Conservation (phyloP, 1,140 invertebrate species). For the Melanaphis sacchari region DNA sequence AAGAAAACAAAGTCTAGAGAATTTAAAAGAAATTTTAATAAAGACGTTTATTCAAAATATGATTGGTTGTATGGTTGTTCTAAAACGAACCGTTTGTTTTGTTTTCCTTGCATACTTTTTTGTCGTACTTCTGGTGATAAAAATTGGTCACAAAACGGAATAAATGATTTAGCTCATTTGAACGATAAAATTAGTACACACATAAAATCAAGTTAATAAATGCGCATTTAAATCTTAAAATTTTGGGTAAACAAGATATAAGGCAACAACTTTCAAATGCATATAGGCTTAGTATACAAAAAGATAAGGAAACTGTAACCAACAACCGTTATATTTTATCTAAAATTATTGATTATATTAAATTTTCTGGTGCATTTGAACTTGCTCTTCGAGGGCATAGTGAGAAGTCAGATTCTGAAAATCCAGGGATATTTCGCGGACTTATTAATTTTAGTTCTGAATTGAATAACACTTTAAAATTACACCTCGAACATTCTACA, state of each 20-base stretch:
- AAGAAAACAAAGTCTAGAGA: neutral
- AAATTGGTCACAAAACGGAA: constrained; percentile 22
- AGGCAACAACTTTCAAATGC: constrained; percentile 55
- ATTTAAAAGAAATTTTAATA: constrained; percentile 12
- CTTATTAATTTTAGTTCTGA: too few species aligned
- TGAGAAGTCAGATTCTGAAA: too few species aligned
- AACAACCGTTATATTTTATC: too few species aligned
- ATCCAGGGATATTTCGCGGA: too few species aligned
- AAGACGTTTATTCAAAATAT: neutral
- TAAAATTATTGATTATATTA: too few species aligned
- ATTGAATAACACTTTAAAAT: too few species aligned
- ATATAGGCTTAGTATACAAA: constrained; percentile 56
- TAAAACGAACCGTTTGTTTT: neutral
- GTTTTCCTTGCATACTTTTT: constrained; percentile 10
- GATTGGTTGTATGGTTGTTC: neutral
- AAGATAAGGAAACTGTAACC: neutral
- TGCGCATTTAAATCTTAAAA: constrained; percentile 44
- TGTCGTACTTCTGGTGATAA: neutral
- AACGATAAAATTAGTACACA: constrained; percentile 58
- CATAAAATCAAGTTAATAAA: constrained; percentile 44
- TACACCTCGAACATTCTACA: too few species aligned
- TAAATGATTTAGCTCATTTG: constrained; percentile 38
- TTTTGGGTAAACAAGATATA: constrained; percentile 58
- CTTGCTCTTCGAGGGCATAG: too few species aligned
- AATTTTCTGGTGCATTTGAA: too few species aligned